Base-by-base conservation (phyloP, 2,797 vertebrate species). In the Lophius americanus region DNA sequence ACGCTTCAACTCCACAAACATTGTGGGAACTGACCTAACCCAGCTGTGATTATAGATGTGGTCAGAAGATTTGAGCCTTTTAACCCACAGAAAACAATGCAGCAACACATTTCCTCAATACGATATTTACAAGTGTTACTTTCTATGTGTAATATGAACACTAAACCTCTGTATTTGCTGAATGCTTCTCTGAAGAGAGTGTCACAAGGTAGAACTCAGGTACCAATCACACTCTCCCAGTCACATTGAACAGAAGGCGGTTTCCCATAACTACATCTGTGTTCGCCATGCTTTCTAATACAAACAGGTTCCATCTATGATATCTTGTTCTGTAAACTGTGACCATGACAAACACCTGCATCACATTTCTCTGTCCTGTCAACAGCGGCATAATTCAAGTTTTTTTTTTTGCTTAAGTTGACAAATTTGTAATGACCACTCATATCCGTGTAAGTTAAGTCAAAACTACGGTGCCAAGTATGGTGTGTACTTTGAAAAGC, bases 161-260 rank as follows among this genome's bases (percentile, higher is more conserved):
- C 57, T 77, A 49, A 60, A 50, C n/a, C 12, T 38, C 41, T 62
- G 43, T 33, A 7, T 61, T 50, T 46, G 47, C 23, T 49, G 4
- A 77, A 69, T 6, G 49, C 41, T n/a, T 43, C 44, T n/a, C 41
- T 10, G 23, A 42, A 46, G 49, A 57, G 56, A 12, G 51, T 60
- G 60, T 66, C 72, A 64, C 42, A 64, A 60, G 73, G 59, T 70
- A 65, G 69, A 85, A 76, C 78, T 90, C 84, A 85, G 86, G 85
- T 85, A 84, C 51, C 23, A 44, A 76, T 73, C 38, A 23, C 70
- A 64, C 68, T 76, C 73, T 70, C 51, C 43, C 14, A 7, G 43
- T 74, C 51, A 35, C 58, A 38, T 35, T 71, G 66, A 78, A 54
- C 70, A 75, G 37, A 53, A 48, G 49, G 47, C 1, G 48, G 47